Evolutionary conservation across 1,140 invertebrate species (phyloP).

Genomic region (Oryzaephilus surinamensis): DNA sequence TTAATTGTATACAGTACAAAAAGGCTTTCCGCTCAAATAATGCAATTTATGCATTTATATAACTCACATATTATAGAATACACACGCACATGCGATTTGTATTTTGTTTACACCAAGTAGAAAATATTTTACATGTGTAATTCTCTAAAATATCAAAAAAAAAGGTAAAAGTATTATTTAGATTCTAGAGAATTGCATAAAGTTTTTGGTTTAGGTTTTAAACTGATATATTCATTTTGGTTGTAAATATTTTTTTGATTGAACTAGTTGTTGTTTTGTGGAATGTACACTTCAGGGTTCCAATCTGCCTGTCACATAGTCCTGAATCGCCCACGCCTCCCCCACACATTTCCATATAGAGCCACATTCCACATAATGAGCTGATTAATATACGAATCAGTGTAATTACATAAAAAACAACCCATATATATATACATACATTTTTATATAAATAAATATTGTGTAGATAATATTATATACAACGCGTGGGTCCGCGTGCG

Average conservation of each 20-base stretch:
- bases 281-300: constrained; percentile 51
- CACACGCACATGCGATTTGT: constrained; percentile 13
- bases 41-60: constrained; percentile 10
- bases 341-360: too few species aligned
- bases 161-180: too few species aligned
- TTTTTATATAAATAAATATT: too few species aligned
- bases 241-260: constrained; percentile 28
- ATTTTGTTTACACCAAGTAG: constrained; percentile 16
- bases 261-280: constrained; percentile 36
- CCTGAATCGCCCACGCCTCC: constrained; percentile 15
- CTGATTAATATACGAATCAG: constrained; percentile 1
- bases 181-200: too few species aligned
- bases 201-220: constrained; percentile 16
- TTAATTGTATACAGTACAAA: constrained; percentile 32
- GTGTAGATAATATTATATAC: too few species aligned
- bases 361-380: constrained; percentile 27
- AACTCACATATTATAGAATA: too few species aligned
- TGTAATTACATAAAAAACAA: neutral
- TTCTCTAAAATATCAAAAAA: too few species aligned
- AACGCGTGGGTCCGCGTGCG: constrained; percentile 12
- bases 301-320: constrained; percentile 44
- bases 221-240: constrained; percentile 2
- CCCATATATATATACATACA: too few species aligned
- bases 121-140: constrained; percentile 18
- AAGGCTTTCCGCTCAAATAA: constrained; percentile 25